Evolutionary conservation across 2,113 vertebrate species (phyloP).

Genomic region (Spea bombifrons): DNA sequence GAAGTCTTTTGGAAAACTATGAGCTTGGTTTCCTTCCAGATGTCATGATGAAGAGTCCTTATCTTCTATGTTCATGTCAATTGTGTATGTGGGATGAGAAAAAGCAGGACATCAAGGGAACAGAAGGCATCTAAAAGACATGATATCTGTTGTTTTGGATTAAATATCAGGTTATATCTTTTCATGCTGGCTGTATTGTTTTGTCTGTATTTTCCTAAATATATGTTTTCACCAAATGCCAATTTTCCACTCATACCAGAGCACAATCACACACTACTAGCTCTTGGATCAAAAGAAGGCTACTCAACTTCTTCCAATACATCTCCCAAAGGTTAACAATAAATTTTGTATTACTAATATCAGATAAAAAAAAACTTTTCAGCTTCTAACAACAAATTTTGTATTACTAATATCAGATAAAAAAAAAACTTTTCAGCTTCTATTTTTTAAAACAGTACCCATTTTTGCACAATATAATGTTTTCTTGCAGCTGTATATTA

Average conservation of each 20-base stretch:
- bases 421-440: constrained; percentile 4
- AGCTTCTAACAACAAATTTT: background rate
- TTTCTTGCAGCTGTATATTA: too few relatives aligned
- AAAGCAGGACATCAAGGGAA: background rate
- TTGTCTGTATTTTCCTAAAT: background rate
- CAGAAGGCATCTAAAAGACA: background rate
- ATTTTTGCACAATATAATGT: too few relatives aligned
- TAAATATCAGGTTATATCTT: background rate
- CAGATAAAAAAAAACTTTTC: constrained; percentile 15
- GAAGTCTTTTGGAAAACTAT: background rate
- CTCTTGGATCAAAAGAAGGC: too few relatives aligned
- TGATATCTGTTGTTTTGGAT: constrained; percentile 1
- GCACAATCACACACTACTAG: background rate
- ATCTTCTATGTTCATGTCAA: constrained; percentile 20
- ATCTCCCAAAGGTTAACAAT: background rate
- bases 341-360: background rate
- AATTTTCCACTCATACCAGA: background rate
- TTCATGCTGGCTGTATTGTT: constrained; percentile 25
- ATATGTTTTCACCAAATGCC: background rate
- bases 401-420: constrained; percentile 10
- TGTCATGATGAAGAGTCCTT: constrained; percentile 27
- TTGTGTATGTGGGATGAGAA: background rate
- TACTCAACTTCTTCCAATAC: too few relatives aligned
- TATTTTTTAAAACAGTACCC: too few relatives aligned
- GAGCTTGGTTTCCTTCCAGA: background rate